Evolutionary conservation across 2,113 vertebrate species (phyloP), one percentile per base, ranked within the genome.

Genomic region (Brachyhypopomus gauderio): DNA sequence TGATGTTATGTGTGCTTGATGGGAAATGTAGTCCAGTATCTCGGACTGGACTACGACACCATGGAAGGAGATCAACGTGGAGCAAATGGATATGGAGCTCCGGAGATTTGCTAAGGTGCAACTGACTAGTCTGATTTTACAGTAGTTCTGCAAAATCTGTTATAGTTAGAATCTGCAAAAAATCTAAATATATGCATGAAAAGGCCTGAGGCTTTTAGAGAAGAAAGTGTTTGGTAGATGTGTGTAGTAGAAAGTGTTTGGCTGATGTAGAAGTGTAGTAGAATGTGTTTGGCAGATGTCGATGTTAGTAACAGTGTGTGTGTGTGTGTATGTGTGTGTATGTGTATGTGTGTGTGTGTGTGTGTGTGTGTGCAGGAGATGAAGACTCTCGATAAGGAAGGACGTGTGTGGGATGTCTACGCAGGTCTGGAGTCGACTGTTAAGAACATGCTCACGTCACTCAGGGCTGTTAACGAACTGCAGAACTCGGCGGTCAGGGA

Each of bases 61-160:
- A 81, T 92, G 91, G 94, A 95, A 96, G 87, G 92, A 96, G 90
- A 95, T 94, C 90, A 95, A 95, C 23, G 90, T 95, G 79, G 94
- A 96, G 82, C 92, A 95, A 90, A 95, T 94, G 94, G 96, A 96
- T 87, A 93, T 91, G 89, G 93, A 94, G 80, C 92, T 95, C 79
- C 89, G 94, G 89, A 92, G 95, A 88, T 94, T 95, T 89, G 94
- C 94, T 85, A 95, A 95, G 91, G 93, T 93, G 84, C 55, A 23
- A 20, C 12, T 77, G 22, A 45, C n/a, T 17, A 9, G 3, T 25
- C 3, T 45, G 0, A 0, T 34, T 3, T 72, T 52, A 6, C 30
- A 30, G 30, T 30, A 30, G 30, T 30, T n/a, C n/a, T n/a, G n/a
- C n/a, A n/a, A n/a, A n/a, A n/a, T n/a, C n/a, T n/a, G n/a, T n/a